Conservation (phyloP, 2,888 invertebrate genomes). For the Alsophila aescularia region DNA sequence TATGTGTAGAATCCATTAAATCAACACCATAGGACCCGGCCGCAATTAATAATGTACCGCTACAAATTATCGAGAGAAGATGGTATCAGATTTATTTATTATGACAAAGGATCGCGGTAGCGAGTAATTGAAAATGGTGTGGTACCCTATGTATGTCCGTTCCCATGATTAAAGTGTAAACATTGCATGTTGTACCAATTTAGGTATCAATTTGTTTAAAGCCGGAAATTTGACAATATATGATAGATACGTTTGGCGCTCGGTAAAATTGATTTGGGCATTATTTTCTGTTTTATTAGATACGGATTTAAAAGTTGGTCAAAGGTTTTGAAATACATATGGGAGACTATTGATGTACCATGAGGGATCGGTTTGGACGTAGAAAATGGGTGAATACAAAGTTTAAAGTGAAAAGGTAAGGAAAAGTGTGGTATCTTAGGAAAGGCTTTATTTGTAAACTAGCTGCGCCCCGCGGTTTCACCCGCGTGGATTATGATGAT, state of each 20-base stretch:
- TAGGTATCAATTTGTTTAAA: conserved; percentile 22
- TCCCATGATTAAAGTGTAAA: conserved; percentile 23
- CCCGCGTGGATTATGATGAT: no score
- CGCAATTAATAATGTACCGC: not conserved
- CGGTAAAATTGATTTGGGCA: conserved; percentile 16
- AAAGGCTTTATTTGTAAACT: no score
- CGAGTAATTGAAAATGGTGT: not conserved
- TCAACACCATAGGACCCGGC: not conserved
- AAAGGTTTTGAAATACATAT: not conserved
- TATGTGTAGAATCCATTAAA: not conserved
- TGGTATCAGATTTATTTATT: not conserved
- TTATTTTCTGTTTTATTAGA: not conserved
- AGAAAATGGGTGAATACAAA: no score
- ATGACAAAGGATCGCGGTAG: conserved; percentile 1
- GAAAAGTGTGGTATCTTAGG: no score
- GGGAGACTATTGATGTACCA: no score
- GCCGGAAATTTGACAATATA: conserved; percentile 32
- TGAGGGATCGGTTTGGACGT: no score
- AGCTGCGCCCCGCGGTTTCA: no score
- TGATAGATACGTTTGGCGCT: conserved; percentile 19
- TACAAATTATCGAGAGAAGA: not conserved
- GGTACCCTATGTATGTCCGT: conserved; percentile 5
- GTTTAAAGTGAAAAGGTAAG: no score
- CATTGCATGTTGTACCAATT: conserved; percentile 18
- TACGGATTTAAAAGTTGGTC: not conserved